Conservation (phyloP, 2,797 vertebrate species). For the Caiman crocodilus region DNA sequence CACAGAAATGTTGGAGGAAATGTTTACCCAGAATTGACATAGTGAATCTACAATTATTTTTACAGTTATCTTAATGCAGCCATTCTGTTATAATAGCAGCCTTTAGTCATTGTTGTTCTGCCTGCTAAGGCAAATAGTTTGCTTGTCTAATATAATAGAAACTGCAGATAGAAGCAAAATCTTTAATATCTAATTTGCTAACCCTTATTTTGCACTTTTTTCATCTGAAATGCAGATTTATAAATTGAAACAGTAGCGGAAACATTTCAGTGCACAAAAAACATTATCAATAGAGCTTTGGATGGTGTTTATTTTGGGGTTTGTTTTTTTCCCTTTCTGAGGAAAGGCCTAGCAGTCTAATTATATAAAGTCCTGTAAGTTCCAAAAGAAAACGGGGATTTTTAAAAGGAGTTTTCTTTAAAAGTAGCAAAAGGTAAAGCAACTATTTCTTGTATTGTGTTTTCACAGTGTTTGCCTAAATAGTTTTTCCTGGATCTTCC, state of each 20-base stretch:
- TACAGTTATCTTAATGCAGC: conserved; percentile 71
- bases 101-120: conserved; percentile 73
- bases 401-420: conserved; percentile 1
- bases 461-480: conserved; percentile 17
- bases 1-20: conserved; percentile 55
- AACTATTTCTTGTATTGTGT: not conserved
- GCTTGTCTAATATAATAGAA: conserved; percentile 70
- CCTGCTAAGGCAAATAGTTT: conserved; percentile 71
- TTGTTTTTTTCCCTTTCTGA: not conserved
- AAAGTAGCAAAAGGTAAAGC: not conserved
- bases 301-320: conserved; percentile 34
- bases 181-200: conserved; percentile 74
- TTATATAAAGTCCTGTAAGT: not conserved
- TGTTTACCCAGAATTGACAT: conserved; percentile 62
- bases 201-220: conserved; percentile 72
- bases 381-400: not conserved
- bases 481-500: not conserved
- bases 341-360: not conserved
- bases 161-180: conserved; percentile 69
- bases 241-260: conserved; percentile 44
- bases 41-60: conserved; percentile 75
- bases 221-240: conserved; percentile 69
- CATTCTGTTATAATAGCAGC: conserved; percentile 55
- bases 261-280: conserved; percentile 55
- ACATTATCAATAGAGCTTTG: conserved; percentile 50